Base-by-base conservation (phyloP, 2,113 vertebrate genomes). In the Pseudopipra pipra region DNA sequence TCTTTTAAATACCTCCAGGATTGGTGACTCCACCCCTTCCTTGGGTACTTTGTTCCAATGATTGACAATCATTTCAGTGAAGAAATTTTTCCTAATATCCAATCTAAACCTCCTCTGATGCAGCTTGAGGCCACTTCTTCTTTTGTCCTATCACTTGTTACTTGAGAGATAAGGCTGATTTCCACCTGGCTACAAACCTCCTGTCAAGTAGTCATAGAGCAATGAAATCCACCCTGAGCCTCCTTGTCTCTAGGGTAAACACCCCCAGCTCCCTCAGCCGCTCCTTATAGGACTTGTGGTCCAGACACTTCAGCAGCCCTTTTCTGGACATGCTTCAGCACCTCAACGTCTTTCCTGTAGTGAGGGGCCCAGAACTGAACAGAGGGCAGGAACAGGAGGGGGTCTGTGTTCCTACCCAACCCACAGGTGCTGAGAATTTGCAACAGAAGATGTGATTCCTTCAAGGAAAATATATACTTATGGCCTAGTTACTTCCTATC, bases 241-340 rank as follows among this genome's bases (percentile, higher is more conserved):
- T 73, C 24, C 20, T 49, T 39, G 77, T 77, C 59, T 67, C 33
- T 37, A 39, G 23, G 7, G 1, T 35, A 7, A 56, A 47, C 23
- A 18, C 7, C 24, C 8, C 23, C 70, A 49, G 35, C 23, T 55
- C 23, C 27, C 24, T 56, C 77, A 51, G 47, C 13, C 3, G 0
- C 14, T 66, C 37, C 19, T 37, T 8, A 12, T 5, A 22, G 54
- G 19, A 37, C 28, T 37, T n/a, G 28, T 65, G 14, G 51, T 56
- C 51, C 14, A n/a, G 54, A n/a, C 5, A 37, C 47, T 66, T n/a
- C 59, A 30, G 19, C 37, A 62, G 43, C 13, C 8, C 61, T 9
- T 37, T 47, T 11, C 24, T 52, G 67, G 35, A 39, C 10, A 6
- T 0, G 0, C 16, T 62, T 39, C 47, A 62, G 18, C 12, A 35